A percentile compares a stretch with the other conserved stretches of the same genome.
Conservation (phyloP, 2,888 invertebrate species). For the Acleris holmiana region DNA sequence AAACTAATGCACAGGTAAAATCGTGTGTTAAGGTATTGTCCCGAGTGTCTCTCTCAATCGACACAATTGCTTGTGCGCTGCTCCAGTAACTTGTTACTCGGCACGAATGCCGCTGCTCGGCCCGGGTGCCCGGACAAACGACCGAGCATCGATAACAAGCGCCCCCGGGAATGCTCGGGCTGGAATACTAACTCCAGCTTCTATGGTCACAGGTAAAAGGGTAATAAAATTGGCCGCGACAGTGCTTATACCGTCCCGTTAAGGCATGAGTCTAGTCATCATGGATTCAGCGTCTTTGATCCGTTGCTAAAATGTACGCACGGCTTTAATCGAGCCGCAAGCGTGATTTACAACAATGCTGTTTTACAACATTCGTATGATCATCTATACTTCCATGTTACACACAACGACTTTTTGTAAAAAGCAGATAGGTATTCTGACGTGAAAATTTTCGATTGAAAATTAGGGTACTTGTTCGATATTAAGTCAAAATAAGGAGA, state of each 20-base stretch:
- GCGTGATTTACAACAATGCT: background rate
- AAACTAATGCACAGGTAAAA: too few species aligned
- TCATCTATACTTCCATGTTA: too few species aligned
- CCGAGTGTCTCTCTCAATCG: too few species aligned
- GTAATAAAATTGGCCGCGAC: conserved; percentile 1
- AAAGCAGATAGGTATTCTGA: too few species aligned
- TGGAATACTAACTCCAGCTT: background rate
- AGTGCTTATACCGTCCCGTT: background rate
- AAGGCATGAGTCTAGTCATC: background rate
- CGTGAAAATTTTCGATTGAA: too few species aligned
- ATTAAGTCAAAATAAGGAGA: too few species aligned
- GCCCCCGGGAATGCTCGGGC: conserved; percentile 4
- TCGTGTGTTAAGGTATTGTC: too few species aligned
- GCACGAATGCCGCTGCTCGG: background rate
- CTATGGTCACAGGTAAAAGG: background rate
- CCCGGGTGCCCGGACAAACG: background rate
- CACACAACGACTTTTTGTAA: too few species aligned
- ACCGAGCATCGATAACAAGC: conserved; percentile 7
- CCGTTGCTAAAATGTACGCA: background rate
- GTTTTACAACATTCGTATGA: too few species aligned
- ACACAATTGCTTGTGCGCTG: background rate
- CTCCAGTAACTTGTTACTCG: background rate
- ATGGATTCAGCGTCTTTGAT: background rate
- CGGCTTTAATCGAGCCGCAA: background rate
- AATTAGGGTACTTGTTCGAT: too few species aligned